Conservation (phyloP, 2,888 invertebrate genomes). For the Lithophane semibrunnea region DNA sequence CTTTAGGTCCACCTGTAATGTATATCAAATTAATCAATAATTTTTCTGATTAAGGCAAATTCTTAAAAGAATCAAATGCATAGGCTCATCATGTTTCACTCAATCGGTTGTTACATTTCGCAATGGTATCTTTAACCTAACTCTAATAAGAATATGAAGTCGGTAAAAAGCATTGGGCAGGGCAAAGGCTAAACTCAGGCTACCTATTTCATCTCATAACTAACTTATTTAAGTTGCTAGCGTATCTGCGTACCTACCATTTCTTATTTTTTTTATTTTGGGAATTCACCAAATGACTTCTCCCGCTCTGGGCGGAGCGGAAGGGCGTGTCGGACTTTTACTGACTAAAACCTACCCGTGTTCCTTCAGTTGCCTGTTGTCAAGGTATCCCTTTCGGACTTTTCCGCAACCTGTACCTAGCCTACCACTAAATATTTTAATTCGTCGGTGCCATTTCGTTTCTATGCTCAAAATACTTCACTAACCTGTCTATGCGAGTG, state of each 20-base stretch:
- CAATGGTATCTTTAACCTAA: background rate
- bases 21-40: background rate
- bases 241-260: background rate
- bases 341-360: no score
- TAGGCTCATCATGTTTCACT: background rate
- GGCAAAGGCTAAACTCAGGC: background rate
- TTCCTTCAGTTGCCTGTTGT: no score
- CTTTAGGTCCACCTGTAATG: conserved; percentile 94
- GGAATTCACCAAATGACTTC: no score
- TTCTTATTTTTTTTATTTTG: no score
- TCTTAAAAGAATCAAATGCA: background rate
- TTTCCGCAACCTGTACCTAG: no score
- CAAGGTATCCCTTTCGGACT: no score
- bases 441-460: background rate
- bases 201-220: background rate
- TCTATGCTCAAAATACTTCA: background rate
- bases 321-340: no score
- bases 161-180: background rate
- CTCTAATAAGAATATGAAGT: no score
- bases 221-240: background rate
- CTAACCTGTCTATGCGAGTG: background rate
- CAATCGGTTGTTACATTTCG: background rate
- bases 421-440: background rate
- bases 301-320: no score
- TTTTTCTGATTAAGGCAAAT: background rate